Evolutionary conservation across 2,797 vertebrate genomes (phyloP), one percentile per base, ranked within the genome.

Genomic region (Brachyrhaphis roseni): DNA sequence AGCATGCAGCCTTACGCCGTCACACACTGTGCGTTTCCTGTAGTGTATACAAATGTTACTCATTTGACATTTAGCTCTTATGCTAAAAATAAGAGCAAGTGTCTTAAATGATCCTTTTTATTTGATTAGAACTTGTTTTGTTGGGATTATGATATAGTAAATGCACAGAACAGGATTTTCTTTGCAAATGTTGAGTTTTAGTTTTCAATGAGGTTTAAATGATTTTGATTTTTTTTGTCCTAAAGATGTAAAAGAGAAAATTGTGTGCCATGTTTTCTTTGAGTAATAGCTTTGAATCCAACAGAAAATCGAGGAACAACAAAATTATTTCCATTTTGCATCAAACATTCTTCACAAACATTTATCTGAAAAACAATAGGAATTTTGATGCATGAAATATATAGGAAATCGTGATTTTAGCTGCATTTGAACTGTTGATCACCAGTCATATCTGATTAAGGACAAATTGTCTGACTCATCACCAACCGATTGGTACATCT

Each of bases 61-160:
- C 82, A 83, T 82, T 57, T 82, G 87, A 88, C 84, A 83, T 88
- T 90, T 88, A 20, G 83, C 59, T 77, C 45, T 28, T 72, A 75
- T 8, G 71, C 74, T 81, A 88, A 83, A 84, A 85, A 82, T 62
- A 16, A 18, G 81, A 73, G 78, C 82, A 84, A 81, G 89, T 77
- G 74, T 86, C 76, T 64, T 49, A 80, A 88, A 84, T 68, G 51
- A 55, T 18, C 59, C 31, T 62, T 87, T 81, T 49, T 0, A 1
- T 82, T 80, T 81, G 59, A 81, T 3, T 1, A 20, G 7, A 34
- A 20, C 7, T 36, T 36, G 7, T 64, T 64, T 80, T 83, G 53
- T 20, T 59, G 79, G 18, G 3, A 18, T 12, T 12, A 83, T 18
- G 51, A 77, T 82, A 78, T 55, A 43, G 57, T 51, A 34, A 41